These are phyloP conservation scores for Halesus radiatus DNA, from an alignment of 1,140 invertebrate genomes.

Conservation along the genomic window DNA sequence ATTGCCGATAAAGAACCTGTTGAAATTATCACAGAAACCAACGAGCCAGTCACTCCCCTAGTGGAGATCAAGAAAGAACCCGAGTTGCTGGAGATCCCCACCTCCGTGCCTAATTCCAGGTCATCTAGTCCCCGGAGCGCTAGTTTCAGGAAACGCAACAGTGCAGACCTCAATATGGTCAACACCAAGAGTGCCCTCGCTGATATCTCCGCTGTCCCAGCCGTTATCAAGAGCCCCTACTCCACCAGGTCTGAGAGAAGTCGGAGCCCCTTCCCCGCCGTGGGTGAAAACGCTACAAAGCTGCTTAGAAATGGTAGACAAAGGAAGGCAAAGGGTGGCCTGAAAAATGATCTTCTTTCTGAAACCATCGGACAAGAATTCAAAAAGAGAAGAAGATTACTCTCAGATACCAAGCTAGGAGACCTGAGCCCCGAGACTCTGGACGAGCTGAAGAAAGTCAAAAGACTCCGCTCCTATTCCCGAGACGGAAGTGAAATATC, in stretches of 20 bases:
- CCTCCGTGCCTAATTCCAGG: conserved; percentile 59
- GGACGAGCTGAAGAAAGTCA: conserved; percentile 69
- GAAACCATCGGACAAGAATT: conserved; percentile 68
- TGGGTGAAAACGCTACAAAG: conserved; percentile 63
- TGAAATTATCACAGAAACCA: conserved; percentile 59
- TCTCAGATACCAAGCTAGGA: conserved; percentile 64
- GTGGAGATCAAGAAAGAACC: conserved; percentile 68
- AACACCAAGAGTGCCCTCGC: conserved; percentile 64
- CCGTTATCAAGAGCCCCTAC: conserved; percentile 67
- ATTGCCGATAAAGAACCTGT: conserved; percentile 59
- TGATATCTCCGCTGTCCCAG: conserved; percentile 62
- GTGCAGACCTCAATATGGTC: conserved; percentile 65
- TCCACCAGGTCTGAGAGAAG: conserved; percentile 71
- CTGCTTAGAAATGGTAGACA: conserved; percentile 78
- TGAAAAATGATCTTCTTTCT: conserved; percentile 69
- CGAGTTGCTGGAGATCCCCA: conserved; percentile 37
- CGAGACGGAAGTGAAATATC: conserved; percentile 71
- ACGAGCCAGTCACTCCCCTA: conserved; percentile 56
- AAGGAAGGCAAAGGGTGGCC: conserved; percentile 66
- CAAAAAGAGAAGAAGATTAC: conserved; percentile 66
- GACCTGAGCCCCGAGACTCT: conserved; percentile 61
- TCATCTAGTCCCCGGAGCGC: conserved; percentile 66
- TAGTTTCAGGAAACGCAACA: conserved; percentile 63
- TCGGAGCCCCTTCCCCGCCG: conserved; percentile 66
- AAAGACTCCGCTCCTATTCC: conserved; percentile 72